Percentiles rank a stretch among this genome's conserved stretches.
phyloP scores from a whole-genome alignment of 2,797 vertebrate species.

The Tadarida brasiliensis region DNA sequence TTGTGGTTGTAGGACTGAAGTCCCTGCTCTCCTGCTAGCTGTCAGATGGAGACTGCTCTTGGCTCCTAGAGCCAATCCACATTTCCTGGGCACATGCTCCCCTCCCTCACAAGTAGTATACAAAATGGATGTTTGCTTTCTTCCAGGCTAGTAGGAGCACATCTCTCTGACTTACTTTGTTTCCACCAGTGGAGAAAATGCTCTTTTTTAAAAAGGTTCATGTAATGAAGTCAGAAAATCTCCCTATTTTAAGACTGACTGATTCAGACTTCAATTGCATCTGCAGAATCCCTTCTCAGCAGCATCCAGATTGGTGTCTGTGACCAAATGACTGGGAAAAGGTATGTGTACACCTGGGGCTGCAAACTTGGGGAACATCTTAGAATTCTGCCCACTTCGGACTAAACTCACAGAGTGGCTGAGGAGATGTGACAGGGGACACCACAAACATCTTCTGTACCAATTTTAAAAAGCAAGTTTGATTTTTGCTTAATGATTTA shows the following conservation, averaged over 20 bases:
- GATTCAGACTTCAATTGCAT: neutral
- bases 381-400: neutral
- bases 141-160: neutral
- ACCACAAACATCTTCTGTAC: neutral
- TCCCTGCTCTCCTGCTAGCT: neutral
- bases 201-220: neutral
- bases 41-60: neutral
- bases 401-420: neutral
- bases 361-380: neutral
- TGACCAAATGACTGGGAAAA: conserved; percentile 1
- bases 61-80: neutral
- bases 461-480: conserved; percentile 3
- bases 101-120: neutral
- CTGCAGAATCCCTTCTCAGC: neutral
- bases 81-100: neutral
- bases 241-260: conserved; percentile 1
- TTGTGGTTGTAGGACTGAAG: neutral
- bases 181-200: neutral
- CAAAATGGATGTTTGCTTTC: neutral
- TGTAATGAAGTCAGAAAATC: neutral
- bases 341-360: neutral
- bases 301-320: neutral
- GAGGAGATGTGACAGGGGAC: neutral
- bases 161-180: conserved; percentile 27
- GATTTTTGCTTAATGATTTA: conserved; percentile 35